Evolutionary conservation across 2,113 vertebrate genomes (phyloP).

Genomic region (Rattus rattus): DNA sequence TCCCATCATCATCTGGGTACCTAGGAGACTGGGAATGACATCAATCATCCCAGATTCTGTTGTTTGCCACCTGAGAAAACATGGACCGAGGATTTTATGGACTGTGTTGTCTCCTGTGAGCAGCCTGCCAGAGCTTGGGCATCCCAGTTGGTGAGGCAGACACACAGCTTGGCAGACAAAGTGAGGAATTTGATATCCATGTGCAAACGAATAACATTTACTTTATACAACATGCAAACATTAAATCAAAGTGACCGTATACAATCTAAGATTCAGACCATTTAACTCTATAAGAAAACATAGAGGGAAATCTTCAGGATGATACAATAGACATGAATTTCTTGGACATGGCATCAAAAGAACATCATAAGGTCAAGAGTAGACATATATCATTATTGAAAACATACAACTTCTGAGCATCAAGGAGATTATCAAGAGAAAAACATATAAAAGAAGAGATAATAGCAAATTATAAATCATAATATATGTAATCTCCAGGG

Average conservation of each 20-base stretch:
- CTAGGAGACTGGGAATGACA: too few relatives aligned
- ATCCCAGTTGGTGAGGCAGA: too few relatives aligned
- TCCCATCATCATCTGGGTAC: too few relatives aligned
- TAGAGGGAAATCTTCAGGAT: not conserved
- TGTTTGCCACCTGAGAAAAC: too few relatives aligned
- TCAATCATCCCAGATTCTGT: too few relatives aligned
- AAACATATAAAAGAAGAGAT: not conserved
- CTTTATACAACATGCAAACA: not conserved
- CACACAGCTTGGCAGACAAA: not conserved
- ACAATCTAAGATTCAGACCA: not conserved
- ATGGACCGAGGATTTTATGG: too few relatives aligned
- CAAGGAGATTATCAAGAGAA: not conserved
- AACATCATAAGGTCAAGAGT: not conserved
- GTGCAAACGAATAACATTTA: not conserved
- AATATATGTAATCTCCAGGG: too few relatives aligned
- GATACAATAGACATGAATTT: not conserved
- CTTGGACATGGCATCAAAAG: not conserved
- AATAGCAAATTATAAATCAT: not conserved
- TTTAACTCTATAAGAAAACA: not conserved
- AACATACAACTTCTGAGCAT: not conserved
- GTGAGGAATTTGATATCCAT: not conserved
- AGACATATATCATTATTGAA: not conserved
- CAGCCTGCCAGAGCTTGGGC: too few relatives aligned
- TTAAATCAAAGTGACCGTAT: not conserved
- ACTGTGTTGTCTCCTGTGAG: too few relatives aligned